A percentile compares a stretch with the other conserved stretches of the same genome.
Evolutionary conservation across 2,797 vertebrate species (phyloP).

Genomic region (Pachyuromys duprasi): DNA sequence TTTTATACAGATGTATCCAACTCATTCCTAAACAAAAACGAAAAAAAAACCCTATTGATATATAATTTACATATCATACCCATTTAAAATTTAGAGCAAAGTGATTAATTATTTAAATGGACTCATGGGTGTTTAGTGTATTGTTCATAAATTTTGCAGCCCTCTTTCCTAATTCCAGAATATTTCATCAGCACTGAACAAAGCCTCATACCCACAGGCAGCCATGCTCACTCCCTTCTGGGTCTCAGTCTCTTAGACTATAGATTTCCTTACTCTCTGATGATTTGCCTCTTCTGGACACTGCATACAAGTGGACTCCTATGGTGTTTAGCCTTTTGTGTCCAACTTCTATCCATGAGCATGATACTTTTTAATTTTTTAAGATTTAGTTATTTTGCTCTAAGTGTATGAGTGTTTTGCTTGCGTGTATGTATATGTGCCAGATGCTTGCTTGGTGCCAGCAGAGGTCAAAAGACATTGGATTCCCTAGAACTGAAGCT

Average conservation of each 20-base stretch:
- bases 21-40: background rate
- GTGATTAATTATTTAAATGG: conserved; percentile 1
- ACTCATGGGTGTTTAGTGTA: background rate
- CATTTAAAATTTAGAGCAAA: conserved; percentile 15
- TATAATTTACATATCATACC: background rate
- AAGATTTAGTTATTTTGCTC: background rate
- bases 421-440: background rate
- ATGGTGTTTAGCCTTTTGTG: background rate
- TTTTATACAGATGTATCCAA: conserved; percentile 28
- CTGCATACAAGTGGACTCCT: background rate
- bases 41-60: background rate
- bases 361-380: background rate
- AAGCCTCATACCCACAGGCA: background rate
- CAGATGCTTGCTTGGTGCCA: background rate
- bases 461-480: background rate
- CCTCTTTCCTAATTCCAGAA: conserved; percentile 16
- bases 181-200: background rate
- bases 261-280: background rate
- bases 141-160: background rate
- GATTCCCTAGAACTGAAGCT: background rate
- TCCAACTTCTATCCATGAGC: background rate
- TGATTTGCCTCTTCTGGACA: background rate
- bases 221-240: background rate
- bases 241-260: background rate
- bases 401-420: background rate